Conservation (phyloP, 2,113 vertebrate species). For the Heptranchias perlo region DNA sequence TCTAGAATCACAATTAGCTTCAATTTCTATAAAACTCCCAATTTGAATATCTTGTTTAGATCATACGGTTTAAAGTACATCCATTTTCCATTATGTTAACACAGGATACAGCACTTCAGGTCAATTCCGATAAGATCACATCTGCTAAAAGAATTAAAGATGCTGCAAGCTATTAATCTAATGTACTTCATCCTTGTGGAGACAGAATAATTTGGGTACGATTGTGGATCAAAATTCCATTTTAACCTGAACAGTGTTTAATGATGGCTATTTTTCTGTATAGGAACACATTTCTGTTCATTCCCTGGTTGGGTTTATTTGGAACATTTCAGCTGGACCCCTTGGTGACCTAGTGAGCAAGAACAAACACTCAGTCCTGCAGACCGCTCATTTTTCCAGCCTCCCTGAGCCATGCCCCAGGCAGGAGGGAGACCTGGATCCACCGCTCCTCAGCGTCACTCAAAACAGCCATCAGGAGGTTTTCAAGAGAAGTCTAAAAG, state of each 20-base stretch:
- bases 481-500: neutral
- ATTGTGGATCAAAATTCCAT: neutral
- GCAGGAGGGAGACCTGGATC: neutral
- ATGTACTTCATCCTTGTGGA: neutral
- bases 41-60: neutral
- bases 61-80: neutral
- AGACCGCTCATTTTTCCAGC: neutral
- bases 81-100: neutral
- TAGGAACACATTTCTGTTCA: neutral
- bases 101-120: neutral
- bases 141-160: neutral
- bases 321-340: neutral
- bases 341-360: neutral
- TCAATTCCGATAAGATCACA: neutral
- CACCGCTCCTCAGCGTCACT: neutral
- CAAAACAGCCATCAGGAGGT: neutral
- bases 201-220: neutral
- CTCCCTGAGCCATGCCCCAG: neutral
- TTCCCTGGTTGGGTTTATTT: neutral
- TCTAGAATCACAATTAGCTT: neutral
- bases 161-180: neutral
- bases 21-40: neutral
- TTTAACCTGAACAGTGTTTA: neutral
- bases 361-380: neutral
- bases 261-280: neutral